These are phyloP conservation scores for Neria commutata DNA, from an alignment of 2,888 invertebrate genomes.

Conservation along the genomic window DNA sequence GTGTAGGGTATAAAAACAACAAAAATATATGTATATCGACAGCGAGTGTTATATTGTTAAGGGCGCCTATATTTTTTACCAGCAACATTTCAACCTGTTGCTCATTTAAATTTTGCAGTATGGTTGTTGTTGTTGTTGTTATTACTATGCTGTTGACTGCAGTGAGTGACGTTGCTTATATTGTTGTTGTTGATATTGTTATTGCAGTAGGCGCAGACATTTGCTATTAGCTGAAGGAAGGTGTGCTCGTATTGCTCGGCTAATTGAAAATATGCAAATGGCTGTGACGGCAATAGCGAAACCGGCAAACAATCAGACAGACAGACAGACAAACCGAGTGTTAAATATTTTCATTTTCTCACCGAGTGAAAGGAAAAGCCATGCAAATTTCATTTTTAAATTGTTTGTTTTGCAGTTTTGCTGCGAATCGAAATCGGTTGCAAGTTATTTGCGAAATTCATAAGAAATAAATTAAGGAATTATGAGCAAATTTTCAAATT, in stretches of 20 bases:
- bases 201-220: background rate
- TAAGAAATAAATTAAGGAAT: too few relatives aligned
- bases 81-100: conserved; percentile 2
- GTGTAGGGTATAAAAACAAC: too few relatives aligned
- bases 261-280: conserved; percentile 5
- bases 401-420: background rate
- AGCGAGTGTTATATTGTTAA: too few relatives aligned
- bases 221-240: background rate
- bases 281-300: too few relatives aligned
- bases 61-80: too few relatives aligned
- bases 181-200: background rate
- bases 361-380: background rate
- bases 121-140: background rate
- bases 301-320: too few relatives aligned
- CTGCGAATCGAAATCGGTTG: background rate
- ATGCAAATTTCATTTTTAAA: background rate
- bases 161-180: too few relatives aligned
- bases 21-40: too few relatives aligned
- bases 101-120: background rate
- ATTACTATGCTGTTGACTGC: background rate
- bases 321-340: background rate
- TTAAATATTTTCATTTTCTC: background rate
- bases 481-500: too few relatives aligned
- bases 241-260: too few relatives aligned
- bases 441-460: background rate